These are phyloP conservation scores for Euwallacea fornicatus DNA, from an alignment of 1,140 invertebrate genomes.

Conservation along the genomic window DNA sequence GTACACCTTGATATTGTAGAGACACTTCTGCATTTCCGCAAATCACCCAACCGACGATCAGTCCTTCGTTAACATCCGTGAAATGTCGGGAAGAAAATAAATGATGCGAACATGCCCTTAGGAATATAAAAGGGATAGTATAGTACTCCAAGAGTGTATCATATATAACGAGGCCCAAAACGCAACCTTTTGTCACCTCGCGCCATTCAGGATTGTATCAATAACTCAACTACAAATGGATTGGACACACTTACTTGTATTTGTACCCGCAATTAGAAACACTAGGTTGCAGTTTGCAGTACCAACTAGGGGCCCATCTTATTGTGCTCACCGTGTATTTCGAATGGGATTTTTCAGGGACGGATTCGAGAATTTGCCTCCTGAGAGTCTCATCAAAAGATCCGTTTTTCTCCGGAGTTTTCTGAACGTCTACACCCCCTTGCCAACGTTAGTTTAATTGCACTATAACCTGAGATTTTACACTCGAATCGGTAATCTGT, in stretches of 20 bases:
- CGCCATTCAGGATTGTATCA: conserved; percentile 19
- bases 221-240: conserved; percentile 23
- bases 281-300: conserved; percentile 40
- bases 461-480: too few species aligned
- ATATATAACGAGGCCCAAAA: conserved; percentile 17
- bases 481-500: too few species aligned
- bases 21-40: too few species aligned
- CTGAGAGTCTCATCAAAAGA: too few species aligned
- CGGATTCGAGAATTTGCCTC: neutral
- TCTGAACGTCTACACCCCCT: conserved; percentile 13
- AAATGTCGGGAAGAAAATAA: conserved; percentile 32
- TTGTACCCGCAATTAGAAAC: conserved; percentile 41
- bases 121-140: conserved; percentile 7
- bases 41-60: too few species aligned
- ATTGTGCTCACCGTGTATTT: neutral
- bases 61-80: conserved; percentile 17
- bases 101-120: conserved; percentile 20
- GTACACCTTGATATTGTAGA: too few species aligned
- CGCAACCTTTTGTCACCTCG: conserved; percentile 22
- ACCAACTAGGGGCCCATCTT: neutral
- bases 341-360: neutral
- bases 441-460: neutral
- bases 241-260: conserved; percentile 42
- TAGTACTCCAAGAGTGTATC: conserved; percentile 14
- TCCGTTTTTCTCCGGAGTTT: too few species aligned